Base-by-base conservation (phyloP, 2,888 invertebrate genomes). In the Agrotis clavis region DNA sequence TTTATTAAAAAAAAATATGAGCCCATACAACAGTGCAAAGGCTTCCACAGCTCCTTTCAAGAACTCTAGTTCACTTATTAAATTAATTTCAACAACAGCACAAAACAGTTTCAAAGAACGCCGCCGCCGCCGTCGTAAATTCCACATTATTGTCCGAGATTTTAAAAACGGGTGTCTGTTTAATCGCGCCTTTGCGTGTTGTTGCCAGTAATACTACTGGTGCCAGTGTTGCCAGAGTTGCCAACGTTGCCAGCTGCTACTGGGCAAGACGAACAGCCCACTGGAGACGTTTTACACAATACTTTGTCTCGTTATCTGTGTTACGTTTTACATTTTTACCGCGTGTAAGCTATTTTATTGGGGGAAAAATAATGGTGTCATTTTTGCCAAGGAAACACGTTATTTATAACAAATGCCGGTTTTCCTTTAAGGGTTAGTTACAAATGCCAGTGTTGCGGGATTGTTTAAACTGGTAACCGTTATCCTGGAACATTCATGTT, bases 161-260 rank as follows among this genome's bases (percentile, higher is more conserved):
- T 88, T 86, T 82, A 75, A 87, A 79, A 77, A 73, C 56, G 75
- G 73, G 73, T 60, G 79, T 57, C 63, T 71, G 50, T 79, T 80
- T 86, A 87, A 88, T 85, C 79, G 81, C 59, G 81, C 86, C 86
- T 82, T 83, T 48, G 88, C 86, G 88, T 84, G 87, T 78, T 85
- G 80, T 85, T 66, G 18, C 75, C 30, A 41, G 59, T 65, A 41
- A 41, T 80, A 77, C 77, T 85, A 86, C 81, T 50, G 50, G n/a
- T 50, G 48, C 48, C 48, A 18, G 48, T n/a, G 60, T 60, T 81
- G 79, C 77, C 87, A 85, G 82, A 35, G 7, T 4, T 35, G 16
- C 63, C 50, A 35, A 47, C 61, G 45, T 60, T 81, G 79, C 77
- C 87, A 85, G 82, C 84, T 85, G 80, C 74, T 85, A 69, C 77